phyloP scores from a whole-genome alignment of 2,888 invertebrate genomes.

The Linnaemya tessellans region DNA sequence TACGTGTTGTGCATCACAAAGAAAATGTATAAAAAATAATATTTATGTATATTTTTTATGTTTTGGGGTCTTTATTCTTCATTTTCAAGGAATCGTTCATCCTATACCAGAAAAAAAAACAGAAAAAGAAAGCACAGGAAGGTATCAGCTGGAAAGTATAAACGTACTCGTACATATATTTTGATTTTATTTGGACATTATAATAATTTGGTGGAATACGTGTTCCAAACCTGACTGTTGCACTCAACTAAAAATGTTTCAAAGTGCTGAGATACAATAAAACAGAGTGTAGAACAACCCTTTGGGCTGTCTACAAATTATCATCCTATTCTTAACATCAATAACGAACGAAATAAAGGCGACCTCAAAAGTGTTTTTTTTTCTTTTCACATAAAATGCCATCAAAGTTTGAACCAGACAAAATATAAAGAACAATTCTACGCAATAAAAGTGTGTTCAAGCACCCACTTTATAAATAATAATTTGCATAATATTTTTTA shows the following conservation, averaged over 20 bases:
- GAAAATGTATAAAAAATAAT: slow-evolving; percentile 26
- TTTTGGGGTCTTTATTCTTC: slow-evolving; percentile 36
- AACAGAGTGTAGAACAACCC: slow-evolving; percentile 8
- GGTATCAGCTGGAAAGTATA: background rate
- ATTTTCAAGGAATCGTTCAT: background rate
- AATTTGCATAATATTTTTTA: slow-evolving; percentile 33
- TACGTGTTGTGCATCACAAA: slow-evolving; percentile 68
- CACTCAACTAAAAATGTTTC: slow-evolving; percentile 43
- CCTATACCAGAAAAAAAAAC: slow-evolving; percentile 5
- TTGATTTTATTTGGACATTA: slow-evolving; percentile 66
- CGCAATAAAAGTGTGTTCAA: slow-evolving; percentile 24
- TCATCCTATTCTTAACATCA: background rate
- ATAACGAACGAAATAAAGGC: background rate
- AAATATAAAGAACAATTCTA: slow-evolving; percentile 31
- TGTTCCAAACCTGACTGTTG: slow-evolving; percentile 70
- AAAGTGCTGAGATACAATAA: background rate
- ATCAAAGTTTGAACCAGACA: slow-evolving; percentile 40
- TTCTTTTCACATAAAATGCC: slow-evolving; percentile 30
- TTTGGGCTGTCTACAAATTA: slow-evolving; percentile 37
- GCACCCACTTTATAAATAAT: slow-evolving; percentile 24
- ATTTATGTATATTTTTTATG: slow-evolving; percentile 33
- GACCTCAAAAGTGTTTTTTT: slow-evolving; percentile 42
- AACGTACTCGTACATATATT: slow-evolving; percentile 5
- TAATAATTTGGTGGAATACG: slow-evolving; percentile 67
- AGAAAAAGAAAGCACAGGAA: background rate